Evolutionary conservation across 1,140 invertebrate species (phyloP), one percentile per base, ranked within the genome.

Genomic region (Lanistes nyassanus): DNA sequence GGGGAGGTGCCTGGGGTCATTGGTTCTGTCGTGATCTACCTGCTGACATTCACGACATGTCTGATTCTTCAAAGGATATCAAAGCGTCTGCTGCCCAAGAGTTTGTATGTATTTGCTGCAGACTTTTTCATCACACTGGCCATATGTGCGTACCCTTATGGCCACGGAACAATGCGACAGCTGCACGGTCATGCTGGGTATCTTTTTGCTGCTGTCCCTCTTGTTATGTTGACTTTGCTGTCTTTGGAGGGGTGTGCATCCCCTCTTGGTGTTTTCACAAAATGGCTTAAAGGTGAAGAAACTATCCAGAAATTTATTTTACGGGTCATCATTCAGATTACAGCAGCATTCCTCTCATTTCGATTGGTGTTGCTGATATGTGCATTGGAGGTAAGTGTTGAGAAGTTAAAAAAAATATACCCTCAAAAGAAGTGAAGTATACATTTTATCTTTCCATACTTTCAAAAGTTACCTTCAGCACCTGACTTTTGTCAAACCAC

Each of bases 41-140:
- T 74, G 23, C 39, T 81, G 3, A 67, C 56, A n/a, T 77, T 78
- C 53, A 29, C 64, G 21, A 16, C 76, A 16, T 81, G 78, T 47
- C 77, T 76, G 7, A 1, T 72, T 4, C 66, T 79, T 60, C 76
- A 79, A 60, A 70, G 37, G 7, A 29, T 79, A 0, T 75, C 76
- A 11, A 51, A 37, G 9, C 36, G 67, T 9, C 6, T 80, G 31
- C 56, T 79, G 2, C 80, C 80, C 2, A 42, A 36, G 3, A 34
- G n/a, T 16, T 29, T 81, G 5, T 75, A 76, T n/a, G 29, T 68
- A n/a, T 76, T 74, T 64, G 74, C 58, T 19, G 66, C 75, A 16
- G 80, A 81, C 55, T 81, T 75, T 66, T 78, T 76, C 67, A 77
- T 77, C 65, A 76, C 76, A 3, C 7, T 79, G 42, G 65, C 71